Percentiles rank a stretch among this genome's conserved stretches.
These are phyloP conservation scores for Delphinapterus leucas DNA, from an alignment of 2,113 vertebrate genomes.

Conservation along the genomic window DNA sequence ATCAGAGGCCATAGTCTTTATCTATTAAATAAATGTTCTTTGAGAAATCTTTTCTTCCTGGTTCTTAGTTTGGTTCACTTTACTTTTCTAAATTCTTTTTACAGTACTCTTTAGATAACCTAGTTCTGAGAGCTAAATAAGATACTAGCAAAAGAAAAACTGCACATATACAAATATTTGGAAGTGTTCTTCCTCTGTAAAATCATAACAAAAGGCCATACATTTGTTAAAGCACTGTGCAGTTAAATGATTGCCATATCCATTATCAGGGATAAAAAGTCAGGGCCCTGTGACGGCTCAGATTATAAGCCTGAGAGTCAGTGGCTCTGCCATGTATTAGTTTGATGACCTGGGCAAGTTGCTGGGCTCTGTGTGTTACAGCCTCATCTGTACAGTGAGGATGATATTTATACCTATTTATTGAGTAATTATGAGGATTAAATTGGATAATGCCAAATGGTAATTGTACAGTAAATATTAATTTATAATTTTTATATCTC, in stretches of 20 bases:
- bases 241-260: not conserved
- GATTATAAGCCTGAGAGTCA: not conserved
- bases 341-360: not conserved
- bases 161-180: not conserved
- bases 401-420: slow-evolving; percentile 5
- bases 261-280: not conserved
- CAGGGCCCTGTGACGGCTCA: not conserved
- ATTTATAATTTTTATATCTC: not conserved
- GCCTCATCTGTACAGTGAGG: not conserved
- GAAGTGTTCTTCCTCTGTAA: slow-evolving; percentile 33
- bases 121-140: slow-evolving; percentile 35
- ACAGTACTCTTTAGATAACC: not conserved
- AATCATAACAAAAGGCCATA: not conserved
- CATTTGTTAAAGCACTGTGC: not conserved
- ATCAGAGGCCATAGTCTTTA: slow-evolving; percentile 17
- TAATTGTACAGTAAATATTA: not conserved
- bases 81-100: slow-evolving; percentile 48
- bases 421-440: not conserved
- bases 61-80: slow-evolving; percentile 50
- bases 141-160: slow-evolving; percentile 6
- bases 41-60: slow-evolving; percentile 13
- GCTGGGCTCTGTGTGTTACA: not conserved
- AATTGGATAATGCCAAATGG: not conserved
- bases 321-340: not conserved
- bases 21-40: slow-evolving; percentile 22